A percentile compares a stretch with the other conserved stretches of the same genome.
phyloP scores from a whole-genome alignment of 2,113 vertebrate species.

The Beaufortia kweichowensis region DNA sequence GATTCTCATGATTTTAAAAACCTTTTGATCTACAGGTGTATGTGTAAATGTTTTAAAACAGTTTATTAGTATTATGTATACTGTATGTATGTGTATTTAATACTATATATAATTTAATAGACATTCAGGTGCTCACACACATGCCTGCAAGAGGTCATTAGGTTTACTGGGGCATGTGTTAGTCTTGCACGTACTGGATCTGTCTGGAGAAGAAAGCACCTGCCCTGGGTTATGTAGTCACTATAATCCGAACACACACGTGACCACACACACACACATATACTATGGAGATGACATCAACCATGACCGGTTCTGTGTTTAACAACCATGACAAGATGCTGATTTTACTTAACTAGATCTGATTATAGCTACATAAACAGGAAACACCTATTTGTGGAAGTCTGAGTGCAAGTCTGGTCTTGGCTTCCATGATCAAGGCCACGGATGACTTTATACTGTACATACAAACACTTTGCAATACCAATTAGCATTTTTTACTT shows the following conservation, averaged over 20 bases:
- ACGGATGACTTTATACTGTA: too few species aligned
- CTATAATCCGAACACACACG: constrained; percentile 46
- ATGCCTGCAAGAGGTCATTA: constrained; percentile 7
- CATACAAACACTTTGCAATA: too few species aligned
- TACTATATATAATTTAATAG: neutral
- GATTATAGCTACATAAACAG: constrained; percentile 27
- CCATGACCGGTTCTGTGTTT: constrained; percentile 65
- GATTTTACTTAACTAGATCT: constrained; percentile 22
- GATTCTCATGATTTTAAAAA: too few species aligned
- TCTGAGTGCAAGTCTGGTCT: neutral
- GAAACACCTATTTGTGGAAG: constrained; percentile 9
- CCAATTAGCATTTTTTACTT: too few species aligned
- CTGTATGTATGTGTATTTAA: too few species aligned
- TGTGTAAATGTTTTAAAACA: too few species aligned
- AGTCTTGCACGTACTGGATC: constrained; percentile 63
- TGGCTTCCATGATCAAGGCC: neutral
- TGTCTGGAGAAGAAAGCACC: constrained; percentile 63
- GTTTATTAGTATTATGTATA: too few species aligned
- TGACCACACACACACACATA: constrained; percentile 20
- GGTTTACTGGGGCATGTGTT: constrained; percentile 37
- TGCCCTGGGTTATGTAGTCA: constrained; percentile 60
- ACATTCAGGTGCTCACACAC: neutral
- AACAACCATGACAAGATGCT: constrained; percentile 57
- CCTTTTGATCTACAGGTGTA: too few species aligned
- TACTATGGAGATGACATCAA: constrained; percentile 60